phyloP scores from a whole-genome alignment of 2,797 vertebrate genomes.

The Arremon aurantiirostris region DNA sequence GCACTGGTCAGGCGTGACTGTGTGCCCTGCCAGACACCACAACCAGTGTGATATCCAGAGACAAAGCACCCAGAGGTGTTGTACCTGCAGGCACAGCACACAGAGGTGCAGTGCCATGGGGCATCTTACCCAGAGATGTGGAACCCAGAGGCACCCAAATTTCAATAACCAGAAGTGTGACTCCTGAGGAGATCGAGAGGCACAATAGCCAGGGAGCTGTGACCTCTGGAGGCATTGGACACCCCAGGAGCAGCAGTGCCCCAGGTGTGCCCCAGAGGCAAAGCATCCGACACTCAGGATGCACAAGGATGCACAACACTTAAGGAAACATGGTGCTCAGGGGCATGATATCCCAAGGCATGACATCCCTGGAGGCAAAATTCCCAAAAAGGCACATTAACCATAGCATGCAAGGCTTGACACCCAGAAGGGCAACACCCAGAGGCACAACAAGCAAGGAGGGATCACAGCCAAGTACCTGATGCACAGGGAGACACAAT shows the following conservation, averaged over 20 bases:
- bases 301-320: background rate
- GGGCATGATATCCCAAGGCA: background rate
- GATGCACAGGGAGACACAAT: background rate
- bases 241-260: background rate
- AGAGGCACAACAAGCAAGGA: background rate
- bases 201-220: background rate
- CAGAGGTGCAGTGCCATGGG: background rate
- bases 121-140: background rate
- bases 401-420: background rate
- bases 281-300: background rate
- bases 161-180: background rate
- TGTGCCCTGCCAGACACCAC: background rate
- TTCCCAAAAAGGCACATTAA: background rate
- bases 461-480: background rate
- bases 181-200: background rate
- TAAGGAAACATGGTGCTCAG: background rate
- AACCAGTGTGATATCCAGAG: background rate
- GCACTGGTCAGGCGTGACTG: fast-evolving
- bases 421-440: background rate
- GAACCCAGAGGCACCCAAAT: background rate
- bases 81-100: background rate
- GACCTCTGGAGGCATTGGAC: background rate
- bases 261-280: background rate
- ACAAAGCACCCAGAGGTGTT: background rate
- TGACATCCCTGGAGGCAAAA: background rate